phyloP scores from a whole-genome alignment of 2,797 vertebrate species.

The Apogon talboti region DNA sequence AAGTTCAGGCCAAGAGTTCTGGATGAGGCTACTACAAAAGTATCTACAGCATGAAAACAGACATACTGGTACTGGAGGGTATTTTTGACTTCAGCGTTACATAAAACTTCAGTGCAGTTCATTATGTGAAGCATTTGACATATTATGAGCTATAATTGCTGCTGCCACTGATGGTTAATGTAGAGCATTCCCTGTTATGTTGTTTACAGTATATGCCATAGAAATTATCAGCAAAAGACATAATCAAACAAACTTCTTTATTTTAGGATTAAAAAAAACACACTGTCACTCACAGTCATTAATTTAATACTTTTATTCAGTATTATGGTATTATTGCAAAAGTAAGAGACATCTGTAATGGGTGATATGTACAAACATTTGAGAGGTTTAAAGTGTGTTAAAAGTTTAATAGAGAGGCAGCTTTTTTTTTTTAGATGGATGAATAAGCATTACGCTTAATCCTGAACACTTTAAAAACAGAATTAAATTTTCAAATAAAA shows the following conservation, averaged over 20 bases:
- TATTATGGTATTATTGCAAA: constrained; percentile 26
- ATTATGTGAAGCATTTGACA: too few species aligned
- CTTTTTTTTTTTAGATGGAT: constrained; percentile 11
- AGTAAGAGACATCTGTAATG: constrained; percentile 34
- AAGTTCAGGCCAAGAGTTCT: too few species aligned
- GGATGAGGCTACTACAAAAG: too few species aligned
- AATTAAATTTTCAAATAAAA: constrained; percentile 45
- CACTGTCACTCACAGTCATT: neutral
- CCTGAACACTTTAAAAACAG: constrained; percentile 37
- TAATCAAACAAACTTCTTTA: neutral
- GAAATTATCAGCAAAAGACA: neutral
- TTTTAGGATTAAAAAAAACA: constrained; percentile 2
- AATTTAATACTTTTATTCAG: constrained; percentile 61
- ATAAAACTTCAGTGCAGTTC: too few species aligned
- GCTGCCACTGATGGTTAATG: too few species aligned
- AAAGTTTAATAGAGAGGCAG: constrained; percentile 40
- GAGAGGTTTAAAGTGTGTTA: constrained; percentile 22
- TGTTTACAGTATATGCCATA: too few species aligned
- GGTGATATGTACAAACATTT: constrained; percentile 57
- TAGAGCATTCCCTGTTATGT: too few species aligned
- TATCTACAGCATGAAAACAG: too few species aligned
- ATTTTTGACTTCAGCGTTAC: too few species aligned
- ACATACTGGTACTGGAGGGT: too few species aligned
- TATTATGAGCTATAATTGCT: too few species aligned
- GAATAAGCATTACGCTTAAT: constrained; percentile 16